Conservation (phyloP, 2,888 invertebrate species). For the Arge pagana region DNA sequence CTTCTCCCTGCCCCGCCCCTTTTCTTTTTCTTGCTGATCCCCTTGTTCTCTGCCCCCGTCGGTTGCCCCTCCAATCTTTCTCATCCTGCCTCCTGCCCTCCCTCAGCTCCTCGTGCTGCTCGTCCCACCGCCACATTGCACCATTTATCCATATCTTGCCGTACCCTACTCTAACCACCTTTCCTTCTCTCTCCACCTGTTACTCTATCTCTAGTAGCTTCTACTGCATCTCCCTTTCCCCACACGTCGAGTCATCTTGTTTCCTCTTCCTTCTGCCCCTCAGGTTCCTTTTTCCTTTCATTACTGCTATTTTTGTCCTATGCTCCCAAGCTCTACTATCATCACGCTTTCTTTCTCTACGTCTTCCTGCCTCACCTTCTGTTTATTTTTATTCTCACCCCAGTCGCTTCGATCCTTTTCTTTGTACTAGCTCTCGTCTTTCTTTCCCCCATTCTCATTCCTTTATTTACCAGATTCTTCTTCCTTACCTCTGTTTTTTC, state of each 20-base stretch:
- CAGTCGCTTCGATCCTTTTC: too few species aligned
- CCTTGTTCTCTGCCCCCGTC: too few species aligned
- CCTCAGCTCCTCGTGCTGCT: not conserved
- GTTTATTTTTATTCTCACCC: too few species aligned
- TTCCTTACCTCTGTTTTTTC: too few species aligned
- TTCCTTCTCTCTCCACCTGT: not conserved
- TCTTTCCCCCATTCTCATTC: too few species aligned
- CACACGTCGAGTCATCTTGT: not conserved
- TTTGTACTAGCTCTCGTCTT: too few species aligned
- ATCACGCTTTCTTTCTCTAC: too few species aligned
- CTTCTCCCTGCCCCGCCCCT: not conserved
- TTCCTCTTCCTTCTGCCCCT: not conserved
- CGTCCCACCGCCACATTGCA: not conserved
- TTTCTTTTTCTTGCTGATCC: not conserved
- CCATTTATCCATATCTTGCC: not conserved
- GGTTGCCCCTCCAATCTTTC: not conserved
- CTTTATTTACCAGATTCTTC: too few species aligned
- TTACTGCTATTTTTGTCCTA: not conserved
- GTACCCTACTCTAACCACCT: not conserved
- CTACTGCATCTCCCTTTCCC: not conserved
- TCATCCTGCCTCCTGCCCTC: not conserved
- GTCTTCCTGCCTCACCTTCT: too few species aligned
- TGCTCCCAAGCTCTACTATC: not conserved
- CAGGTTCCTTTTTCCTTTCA: not conserved
- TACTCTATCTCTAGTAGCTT: not conserved